Evolutionary conservation across 2,888 invertebrate genomes (phyloP).

Genomic region (Agrochola macilenta): DNA sequence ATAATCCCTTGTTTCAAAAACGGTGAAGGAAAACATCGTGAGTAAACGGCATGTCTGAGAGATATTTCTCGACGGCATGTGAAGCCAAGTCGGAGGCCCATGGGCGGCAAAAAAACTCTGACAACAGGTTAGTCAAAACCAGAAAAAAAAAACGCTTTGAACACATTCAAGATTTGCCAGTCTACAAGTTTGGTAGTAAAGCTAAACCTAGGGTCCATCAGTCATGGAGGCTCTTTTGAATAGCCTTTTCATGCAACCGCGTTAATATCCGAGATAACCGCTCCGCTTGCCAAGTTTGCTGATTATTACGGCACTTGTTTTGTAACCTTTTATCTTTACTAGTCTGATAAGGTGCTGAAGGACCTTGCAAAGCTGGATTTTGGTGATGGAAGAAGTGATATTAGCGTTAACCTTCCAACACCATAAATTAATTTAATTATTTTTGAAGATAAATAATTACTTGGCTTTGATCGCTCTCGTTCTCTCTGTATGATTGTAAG

Average conservation of each 20-base stretch:
- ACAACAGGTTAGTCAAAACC: too few species aligned
- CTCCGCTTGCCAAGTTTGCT: slow-evolving; percentile 26
- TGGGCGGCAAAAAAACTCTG: too few species aligned
- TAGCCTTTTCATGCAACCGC: slow-evolving; percentile 16
- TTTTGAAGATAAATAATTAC: background rate
- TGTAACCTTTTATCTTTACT: background rate
- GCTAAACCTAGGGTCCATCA: background rate
- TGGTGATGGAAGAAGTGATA: background rate
- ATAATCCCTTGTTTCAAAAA: too few species aligned
- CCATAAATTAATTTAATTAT: background rate
- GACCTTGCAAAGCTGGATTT: background rate
- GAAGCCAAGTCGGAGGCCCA: too few species aligned
- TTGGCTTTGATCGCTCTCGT: background rate
- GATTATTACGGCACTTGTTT: background rate
- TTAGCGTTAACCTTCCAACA: background rate
- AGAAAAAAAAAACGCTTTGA: background rate
- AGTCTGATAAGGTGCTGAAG: background rate
- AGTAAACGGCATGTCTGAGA: too few species aligned
- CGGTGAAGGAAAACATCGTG: too few species aligned
- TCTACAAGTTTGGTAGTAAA: background rate
- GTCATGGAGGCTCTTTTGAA: slow-evolving; percentile 1
- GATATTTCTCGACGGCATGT: too few species aligned
- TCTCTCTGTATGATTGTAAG: background rate
- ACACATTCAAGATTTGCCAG: background rate
- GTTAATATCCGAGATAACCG: slow-evolving; percentile 14